A percentile compares a stretch with the other conserved stretches of the same genome.
phyloP scores from a whole-genome alignment of 2,113 vertebrate genomes.

The Siniperca chuatsi region DNA sequence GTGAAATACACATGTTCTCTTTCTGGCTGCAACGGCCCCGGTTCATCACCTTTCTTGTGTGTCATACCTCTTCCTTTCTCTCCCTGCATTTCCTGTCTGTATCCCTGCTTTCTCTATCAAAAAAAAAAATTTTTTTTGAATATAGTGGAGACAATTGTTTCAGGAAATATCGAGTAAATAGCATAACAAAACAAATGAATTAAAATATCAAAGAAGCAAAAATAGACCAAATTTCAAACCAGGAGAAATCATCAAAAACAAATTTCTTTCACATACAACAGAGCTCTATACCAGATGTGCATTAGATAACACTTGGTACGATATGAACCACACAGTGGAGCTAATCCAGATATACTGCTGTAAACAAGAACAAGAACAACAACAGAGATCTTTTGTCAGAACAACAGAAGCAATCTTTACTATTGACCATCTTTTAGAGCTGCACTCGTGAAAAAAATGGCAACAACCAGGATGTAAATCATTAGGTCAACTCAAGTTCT shows the following conservation, averaged over 20 bases:
- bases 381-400: neutral
- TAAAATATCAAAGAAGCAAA: neutral
- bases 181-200: neutral
- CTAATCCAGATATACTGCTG: neutral
- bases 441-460: neutral
- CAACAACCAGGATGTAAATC: conserved; percentile 39
- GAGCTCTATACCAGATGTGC: neutral
- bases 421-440: conserved; percentile 17
- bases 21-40: neutral
- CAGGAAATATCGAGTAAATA: neutral
- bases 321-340: neutral
- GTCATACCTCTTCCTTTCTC: neutral
- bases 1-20: neutral
- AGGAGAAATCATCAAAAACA: neutral
- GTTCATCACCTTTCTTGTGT: neutral
- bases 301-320: neutral
- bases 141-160: neutral
- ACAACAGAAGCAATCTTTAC: conserved; percentile 11
- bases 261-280: neutral
- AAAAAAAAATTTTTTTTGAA: neutral
- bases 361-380: conserved; percentile 8
- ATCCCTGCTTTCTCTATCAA: neutral
- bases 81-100: neutral
- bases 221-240: neutral
- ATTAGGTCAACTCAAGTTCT: conserved; percentile 86